phyloP scores from a whole-genome alignment of 2,888 invertebrate species.

The Eilema caniola region DNA sequence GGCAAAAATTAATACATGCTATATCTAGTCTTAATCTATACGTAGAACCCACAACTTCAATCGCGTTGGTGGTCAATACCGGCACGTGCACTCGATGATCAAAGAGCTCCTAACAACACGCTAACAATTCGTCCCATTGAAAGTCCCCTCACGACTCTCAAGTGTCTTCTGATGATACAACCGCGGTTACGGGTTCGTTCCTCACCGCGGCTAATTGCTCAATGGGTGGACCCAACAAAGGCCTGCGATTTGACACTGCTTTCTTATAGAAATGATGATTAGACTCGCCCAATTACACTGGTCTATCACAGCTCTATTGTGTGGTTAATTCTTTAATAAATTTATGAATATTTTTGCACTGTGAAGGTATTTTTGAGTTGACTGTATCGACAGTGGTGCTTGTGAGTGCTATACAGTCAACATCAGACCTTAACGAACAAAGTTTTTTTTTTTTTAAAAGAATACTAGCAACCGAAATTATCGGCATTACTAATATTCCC shows the following conservation, averaged over 20 bases:
- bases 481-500: too few species aligned
- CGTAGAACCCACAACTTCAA: background rate
- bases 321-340: slow-evolving; percentile 6
- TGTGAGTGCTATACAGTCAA: too few species aligned
- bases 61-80: background rate
- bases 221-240: slow-evolving; percentile 16
- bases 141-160: slow-evolving; percentile 4
- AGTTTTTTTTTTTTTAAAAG: too few species aligned
- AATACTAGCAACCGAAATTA: too few species aligned
- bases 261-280: slow-evolving; percentile 12
- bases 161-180: slow-evolving; percentile 23
- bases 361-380: background rate
- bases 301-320: background rate
- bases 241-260: slow-evolving; percentile 12
- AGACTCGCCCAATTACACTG: background rate
- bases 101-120: background rate
- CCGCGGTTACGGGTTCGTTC: slow-evolving; percentile 30
- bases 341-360: background rate
- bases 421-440: too few species aligned
- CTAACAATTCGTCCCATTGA: slow-evolving; percentile 25
- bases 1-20: too few species aligned
- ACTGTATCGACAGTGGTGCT: background rate
- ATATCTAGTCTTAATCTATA: background rate
- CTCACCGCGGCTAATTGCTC: slow-evolving; percentile 27
- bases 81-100: background rate